These are phyloP conservation scores for Arremon aurantiirostris DNA, from an alignment of 2,797 vertebrate genomes.

Conservation along the genomic window DNA sequence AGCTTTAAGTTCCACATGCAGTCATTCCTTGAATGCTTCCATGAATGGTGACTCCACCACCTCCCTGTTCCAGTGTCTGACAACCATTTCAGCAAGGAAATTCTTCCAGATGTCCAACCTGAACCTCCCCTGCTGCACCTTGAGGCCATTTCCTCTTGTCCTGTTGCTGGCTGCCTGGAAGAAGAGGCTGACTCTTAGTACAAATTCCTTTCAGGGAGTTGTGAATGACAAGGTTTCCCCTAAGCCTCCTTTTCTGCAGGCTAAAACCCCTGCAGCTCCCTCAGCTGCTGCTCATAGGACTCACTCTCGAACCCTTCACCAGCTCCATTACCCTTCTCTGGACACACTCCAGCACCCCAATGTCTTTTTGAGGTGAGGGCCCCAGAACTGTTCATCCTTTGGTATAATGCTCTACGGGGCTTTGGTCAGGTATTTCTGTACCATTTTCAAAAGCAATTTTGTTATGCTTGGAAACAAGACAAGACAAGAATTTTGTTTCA, in stretches of 20 bases:
- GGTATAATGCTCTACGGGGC: background rate
- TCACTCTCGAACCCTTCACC: background rate
- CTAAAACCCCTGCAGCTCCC: background rate
- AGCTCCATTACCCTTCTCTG: background rate
- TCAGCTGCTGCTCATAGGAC: background rate
- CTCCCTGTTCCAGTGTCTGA: background rate
- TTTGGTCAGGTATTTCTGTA: background rate
- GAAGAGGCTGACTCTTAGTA: background rate
- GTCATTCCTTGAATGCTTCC: fast-evolving
- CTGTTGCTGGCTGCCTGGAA: background rate
- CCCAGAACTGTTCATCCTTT: background rate
- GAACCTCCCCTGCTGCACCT: background rate
- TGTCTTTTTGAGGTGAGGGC: background rate
- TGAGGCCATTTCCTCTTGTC: background rate
- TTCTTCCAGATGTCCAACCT: background rate
- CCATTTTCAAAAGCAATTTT: background rate
- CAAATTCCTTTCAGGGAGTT: background rate
- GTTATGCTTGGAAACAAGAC: background rate
- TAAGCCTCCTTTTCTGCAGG: background rate
- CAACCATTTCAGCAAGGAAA: background rate
- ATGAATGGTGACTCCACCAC: background rate
- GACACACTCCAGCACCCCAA: background rate
- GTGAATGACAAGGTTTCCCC: background rate
- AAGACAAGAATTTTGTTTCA: background rate
- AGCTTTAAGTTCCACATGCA: background rate